phyloP scores from a whole-genome alignment of 2,113 vertebrate genomes.

The Pica pica region DNA sequence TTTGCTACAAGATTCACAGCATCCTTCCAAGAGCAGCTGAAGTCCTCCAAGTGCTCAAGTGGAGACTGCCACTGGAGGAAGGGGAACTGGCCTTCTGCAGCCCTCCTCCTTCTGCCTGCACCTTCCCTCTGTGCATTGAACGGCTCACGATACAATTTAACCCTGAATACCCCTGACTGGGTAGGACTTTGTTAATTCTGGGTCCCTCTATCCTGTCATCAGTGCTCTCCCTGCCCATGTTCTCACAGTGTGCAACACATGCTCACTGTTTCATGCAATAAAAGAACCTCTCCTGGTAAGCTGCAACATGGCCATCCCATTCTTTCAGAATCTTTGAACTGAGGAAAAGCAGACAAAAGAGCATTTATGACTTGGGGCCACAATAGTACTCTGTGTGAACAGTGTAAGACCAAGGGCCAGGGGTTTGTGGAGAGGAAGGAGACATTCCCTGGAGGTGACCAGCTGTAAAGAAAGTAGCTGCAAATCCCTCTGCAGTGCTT shows the following conservation, averaged over 20 bases:
- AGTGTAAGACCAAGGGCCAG: neutral
- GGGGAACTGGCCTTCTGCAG: neutral
- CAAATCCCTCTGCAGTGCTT: neutral
- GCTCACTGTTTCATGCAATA: neutral
- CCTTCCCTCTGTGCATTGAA: neutral
- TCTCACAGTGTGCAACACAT: accelerated
- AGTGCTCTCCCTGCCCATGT: accelerated
- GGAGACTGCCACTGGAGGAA: neutral
- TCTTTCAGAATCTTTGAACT: neutral
- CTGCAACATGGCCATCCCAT: neutral
- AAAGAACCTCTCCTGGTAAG: neutral
- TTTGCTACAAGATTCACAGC: neutral
- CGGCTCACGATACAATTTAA: neutral
- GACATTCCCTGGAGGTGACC: neutral
- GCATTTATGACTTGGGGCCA: neutral
- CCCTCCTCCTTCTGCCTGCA: neutral
- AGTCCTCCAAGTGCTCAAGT: neutral
- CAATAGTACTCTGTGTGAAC: neutral
- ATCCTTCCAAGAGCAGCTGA: neutral
- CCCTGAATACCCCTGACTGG: neutral
- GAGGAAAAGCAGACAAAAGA: neutral
- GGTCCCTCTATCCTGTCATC: neutral
- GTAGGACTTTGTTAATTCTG: neutral
- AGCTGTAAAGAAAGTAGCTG: neutral
- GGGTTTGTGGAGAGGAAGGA: neutral